Percentiles rank a stretch among this genome's conserved stretches.
phyloP scores from a whole-genome alignment of 2,797 vertebrate species.

The Tapera naevia region DNA sequence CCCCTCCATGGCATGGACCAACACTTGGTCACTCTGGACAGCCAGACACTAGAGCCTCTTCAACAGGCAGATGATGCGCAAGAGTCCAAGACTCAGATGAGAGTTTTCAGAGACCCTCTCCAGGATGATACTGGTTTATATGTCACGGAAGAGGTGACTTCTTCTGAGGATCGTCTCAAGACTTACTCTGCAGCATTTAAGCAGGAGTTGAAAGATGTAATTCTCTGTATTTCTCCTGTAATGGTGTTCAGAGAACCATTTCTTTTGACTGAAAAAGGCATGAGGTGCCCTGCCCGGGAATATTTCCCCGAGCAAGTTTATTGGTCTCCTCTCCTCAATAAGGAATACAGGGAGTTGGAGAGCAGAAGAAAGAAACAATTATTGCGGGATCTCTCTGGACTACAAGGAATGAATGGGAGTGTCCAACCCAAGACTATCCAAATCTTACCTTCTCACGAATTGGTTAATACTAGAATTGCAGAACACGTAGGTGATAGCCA shows the following conservation, averaged over 20 bases:
- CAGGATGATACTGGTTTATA: slow-evolving; percentile 97
- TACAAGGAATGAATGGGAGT: slow-evolving; percentile 82
- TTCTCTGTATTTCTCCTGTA: slow-evolving; percentile 94
- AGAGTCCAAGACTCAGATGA: slow-evolving; percentile 72
- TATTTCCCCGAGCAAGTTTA: slow-evolving; percentile 96
- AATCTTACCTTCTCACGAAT: slow-evolving; percentile 87
- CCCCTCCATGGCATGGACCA: slow-evolving; percentile 70
- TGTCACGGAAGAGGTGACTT: slow-evolving; percentile 87
- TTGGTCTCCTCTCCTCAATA: slow-evolving; percentile 91
- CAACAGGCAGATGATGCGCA: slow-evolving; percentile 67
- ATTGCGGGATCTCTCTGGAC: slow-evolving; percentile 85
- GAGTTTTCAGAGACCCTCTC: slow-evolving; percentile 91
- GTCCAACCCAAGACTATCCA: slow-evolving; percentile 75
- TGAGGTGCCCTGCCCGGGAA: slow-evolving; percentile 91
- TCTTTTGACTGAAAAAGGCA: slow-evolving; percentile 86
- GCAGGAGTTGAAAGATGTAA: slow-evolving; percentile 95
- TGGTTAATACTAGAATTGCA: slow-evolving; percentile 88
- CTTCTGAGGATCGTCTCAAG: slow-evolving; percentile 91
- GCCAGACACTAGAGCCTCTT: slow-evolving; percentile 51
- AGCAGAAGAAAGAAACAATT: slow-evolving; percentile 90
- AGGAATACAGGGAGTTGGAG: slow-evolving; percentile 91
- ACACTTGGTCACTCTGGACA: slow-evolving; percentile 54
- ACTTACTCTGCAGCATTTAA: slow-evolving; percentile 89
- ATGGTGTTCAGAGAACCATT: slow-evolving; percentile 92
- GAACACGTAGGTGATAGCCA: slow-evolving; percentile 85